Percentiles rank a stretch among this genome's conserved stretches.
phyloP scores from a whole-genome alignment of 2,888 invertebrate genomes.

The Acanthosepion lycidas region DNA sequence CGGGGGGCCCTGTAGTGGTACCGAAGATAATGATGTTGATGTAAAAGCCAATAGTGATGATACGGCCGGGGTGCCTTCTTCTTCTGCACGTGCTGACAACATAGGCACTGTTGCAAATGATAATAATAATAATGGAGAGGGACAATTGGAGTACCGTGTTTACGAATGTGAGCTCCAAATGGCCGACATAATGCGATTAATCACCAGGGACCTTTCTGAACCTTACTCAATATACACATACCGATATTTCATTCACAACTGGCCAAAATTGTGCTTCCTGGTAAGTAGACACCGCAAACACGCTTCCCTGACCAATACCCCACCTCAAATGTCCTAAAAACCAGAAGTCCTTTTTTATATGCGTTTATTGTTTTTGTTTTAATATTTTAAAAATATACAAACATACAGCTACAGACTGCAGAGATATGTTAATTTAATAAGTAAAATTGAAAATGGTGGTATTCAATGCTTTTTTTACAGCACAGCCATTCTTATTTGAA shows the following conservation, averaged over 20 bases:
- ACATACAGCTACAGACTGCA: too few species aligned
- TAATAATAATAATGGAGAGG: slow-evolving; percentile 25
- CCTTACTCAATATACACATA: slow-evolving; percentile 99
- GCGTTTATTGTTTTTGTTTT: too few species aligned
- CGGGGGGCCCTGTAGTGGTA: background rate
- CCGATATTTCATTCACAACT: slow-evolving; percentile 99
- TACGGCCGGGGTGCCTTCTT: slow-evolving; percentile 8
- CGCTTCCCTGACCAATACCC: background rate
- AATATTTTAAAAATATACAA: too few species aligned
- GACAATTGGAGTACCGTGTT: slow-evolving; percentile 73
- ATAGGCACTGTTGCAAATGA: slow-evolving; percentile 24
- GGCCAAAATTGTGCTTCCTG: slow-evolving; percentile 98
- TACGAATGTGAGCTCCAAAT: slow-evolving; percentile 97
- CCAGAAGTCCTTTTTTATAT: too few species aligned
- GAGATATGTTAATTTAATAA: too few species aligned
- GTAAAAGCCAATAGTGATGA: slow-evolving; percentile 17
- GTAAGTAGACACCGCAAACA: slow-evolving; percentile 77
- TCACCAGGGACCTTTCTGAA: slow-evolving; percentile 98
- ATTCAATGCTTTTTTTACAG: too few species aligned
- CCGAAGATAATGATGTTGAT: background rate
- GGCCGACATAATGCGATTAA: slow-evolving; percentile 98
- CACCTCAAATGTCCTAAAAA: background rate
- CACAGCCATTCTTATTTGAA: too few species aligned
- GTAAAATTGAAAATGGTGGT: too few species aligned
- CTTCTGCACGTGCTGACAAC: slow-evolving; percentile 25